A percentile compares a stretch with the other conserved stretches of the same genome.
phyloP scores from a whole-genome alignment of 2,888 invertebrate species.

The Brachycybe producta region DNA sequence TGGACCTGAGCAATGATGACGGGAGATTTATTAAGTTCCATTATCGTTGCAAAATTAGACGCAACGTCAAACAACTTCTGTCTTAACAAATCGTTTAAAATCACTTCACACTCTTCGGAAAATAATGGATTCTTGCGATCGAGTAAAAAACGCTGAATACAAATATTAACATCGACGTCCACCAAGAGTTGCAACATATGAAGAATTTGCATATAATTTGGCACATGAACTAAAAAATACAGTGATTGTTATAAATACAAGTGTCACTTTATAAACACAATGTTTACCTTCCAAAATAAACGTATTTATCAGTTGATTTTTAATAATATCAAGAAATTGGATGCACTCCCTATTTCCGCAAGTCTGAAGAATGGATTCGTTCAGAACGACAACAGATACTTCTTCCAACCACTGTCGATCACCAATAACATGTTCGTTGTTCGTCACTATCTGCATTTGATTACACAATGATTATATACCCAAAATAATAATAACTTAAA shows the following conservation, averaged over 20 bases:
- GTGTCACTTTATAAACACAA: no score
- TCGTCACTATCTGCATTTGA: no score
- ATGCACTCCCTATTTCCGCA: no score
- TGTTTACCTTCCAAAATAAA: no score
- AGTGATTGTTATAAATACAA: no score
- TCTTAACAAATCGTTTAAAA: not conserved
- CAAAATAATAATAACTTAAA: not conserved
- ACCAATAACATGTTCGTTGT: no score
- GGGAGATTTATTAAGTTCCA: not conserved
- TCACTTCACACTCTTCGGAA: constrained; percentile 4
- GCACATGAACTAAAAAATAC: no score
- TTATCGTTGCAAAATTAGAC: not conserved
- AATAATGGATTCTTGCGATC: not conserved
- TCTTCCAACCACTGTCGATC: constrained; percentile 1
- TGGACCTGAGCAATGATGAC: constrained; percentile 6
- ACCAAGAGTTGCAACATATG: not conserved
- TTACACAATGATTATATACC: no score
- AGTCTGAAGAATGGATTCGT: not conserved
- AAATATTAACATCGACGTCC: not conserved
- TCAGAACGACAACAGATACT: not conserved
- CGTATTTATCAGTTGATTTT: no score
- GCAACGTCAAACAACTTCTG: constrained; percentile 3
- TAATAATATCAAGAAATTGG: no score
- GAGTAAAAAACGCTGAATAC: not conserved
- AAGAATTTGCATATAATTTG: not conserved